These are phyloP conservation scores for Burhinus oedicnemus DNA, from an alignment of 2,113 vertebrate genomes.

Conservation along the genomic window DNA sequence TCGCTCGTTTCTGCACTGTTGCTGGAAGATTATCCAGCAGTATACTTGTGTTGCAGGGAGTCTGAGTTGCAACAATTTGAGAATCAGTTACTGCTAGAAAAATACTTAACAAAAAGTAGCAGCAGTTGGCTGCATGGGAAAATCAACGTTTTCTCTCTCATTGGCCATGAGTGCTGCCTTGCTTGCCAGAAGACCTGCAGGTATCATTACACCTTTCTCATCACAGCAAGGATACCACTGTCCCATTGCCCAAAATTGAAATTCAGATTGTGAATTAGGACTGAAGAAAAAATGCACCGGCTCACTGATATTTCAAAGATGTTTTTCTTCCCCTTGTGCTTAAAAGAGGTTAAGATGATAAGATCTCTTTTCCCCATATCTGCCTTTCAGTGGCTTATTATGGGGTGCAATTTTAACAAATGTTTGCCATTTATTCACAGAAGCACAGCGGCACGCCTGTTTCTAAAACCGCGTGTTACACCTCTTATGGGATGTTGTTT, in stretches of 20 bases:
- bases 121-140: background rate
- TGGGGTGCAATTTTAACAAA: background rate
- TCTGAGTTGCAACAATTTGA: background rate
- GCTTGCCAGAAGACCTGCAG: background rate
- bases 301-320: background rate
- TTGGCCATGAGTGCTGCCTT: background rate
- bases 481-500: accelerated
- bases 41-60: background rate
- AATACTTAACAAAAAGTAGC: background rate
- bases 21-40: background rate
- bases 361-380: background rate
- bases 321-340: background rate
- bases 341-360: background rate
- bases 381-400: background rate
- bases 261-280: background rate
- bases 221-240: background rate
- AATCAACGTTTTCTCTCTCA: background rate
- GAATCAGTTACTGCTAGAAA: background rate
- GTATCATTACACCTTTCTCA: background rate
- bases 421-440: background rate
- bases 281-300: background rate
- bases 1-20: background rate
- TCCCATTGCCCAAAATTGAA: background rate
- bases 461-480: background rate
- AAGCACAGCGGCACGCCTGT: background rate